Evolutionary conservation across 2,797 vertebrate species (phyloP).

Genomic region (Typhlichthys subterraneus): DNA sequence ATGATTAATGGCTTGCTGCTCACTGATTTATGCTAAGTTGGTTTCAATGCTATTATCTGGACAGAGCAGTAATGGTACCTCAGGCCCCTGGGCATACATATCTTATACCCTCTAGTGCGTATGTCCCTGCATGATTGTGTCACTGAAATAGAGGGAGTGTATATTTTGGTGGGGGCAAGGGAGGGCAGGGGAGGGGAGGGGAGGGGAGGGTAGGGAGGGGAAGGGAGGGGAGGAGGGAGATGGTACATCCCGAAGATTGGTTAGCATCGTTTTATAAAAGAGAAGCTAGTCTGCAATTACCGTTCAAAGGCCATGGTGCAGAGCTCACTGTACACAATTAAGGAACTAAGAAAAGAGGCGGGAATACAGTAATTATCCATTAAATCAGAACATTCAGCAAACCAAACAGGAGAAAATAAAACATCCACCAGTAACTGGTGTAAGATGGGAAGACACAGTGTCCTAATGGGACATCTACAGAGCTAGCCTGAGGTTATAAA

Average conservation of each 20-base stretch:
- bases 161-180: neutral
- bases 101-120: slow-evolving; percentile 35
- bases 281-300: slow-evolving; percentile 52
- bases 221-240: neutral
- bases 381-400: too few relatives aligned
- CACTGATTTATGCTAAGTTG: slow-evolving; percentile 56
- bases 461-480: slow-evolving; percentile 45
- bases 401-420: too few relatives aligned
- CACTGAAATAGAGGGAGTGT: slow-evolving; percentile 26
- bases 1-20: slow-evolving; percentile 64
- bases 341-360: neutral
- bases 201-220: too few relatives aligned
- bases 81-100: slow-evolving; percentile 39
- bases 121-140: slow-evolving; percentile 41
- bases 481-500: slow-evolving; percentile 41
- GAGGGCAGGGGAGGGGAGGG: neutral
- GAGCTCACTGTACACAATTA: slow-evolving; percentile 46
- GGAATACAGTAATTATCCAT: neutral
- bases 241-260: slow-evolving; percentile 20
- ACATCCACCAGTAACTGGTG: slow-evolving; percentile 9
- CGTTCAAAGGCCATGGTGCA: slow-evolving; percentile 38
- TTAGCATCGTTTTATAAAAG: slow-evolving; percentile 25
- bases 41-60: slow-evolving; percentile 48
- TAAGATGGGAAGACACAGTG: slow-evolving; percentile 29
- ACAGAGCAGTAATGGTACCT: slow-evolving; percentile 49